Evolutionary conservation across 2,797 vertebrate species (phyloP), one percentile per base, ranked within the genome.

Genomic region (Hippopotamyrus pictus): DNA sequence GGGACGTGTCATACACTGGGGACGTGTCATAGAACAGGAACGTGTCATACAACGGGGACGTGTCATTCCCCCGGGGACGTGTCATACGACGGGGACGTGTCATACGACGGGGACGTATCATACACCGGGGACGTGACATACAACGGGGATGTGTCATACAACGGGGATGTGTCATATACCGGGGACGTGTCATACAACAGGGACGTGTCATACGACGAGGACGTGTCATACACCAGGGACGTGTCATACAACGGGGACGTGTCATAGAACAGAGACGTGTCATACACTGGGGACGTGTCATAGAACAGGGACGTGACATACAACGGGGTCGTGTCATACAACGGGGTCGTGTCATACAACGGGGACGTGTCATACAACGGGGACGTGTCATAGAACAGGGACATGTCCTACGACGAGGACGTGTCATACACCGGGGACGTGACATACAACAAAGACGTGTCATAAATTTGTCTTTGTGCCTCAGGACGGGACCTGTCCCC

Each of bases 401-500:
- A 53, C 1, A 1, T 17, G 51, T 19, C 14, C 17, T 54, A 54
- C 3, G 19, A 3, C 14, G 0, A 14, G 17, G 4, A 54, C 0
- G 14, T 54, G 51, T 54, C 14, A 54, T 54, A 19, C 51, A 54
- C 1, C 3, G 1, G 0, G 29, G 33, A 76, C 5, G 2, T 37
- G 17, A n/a, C 5, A 57, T 57, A 57, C 19, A 57, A 19, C 19
- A 7, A 19, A 2, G 19, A 59, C 0, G 19, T 57, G 19, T 59
- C 7, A 62, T 25, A 84, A 50, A 50, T 84, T 22, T 12, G 19
- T 46, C n/a, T 84, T 41, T 59, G 53, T 44, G 11, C 41, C 0
- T 0, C 90, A 96, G 96, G 95, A 89, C 93, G 95, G 73, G 94
- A 94, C 88, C 91, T 92, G 0, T 96, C 94, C 59, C 90, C 94